phyloP scores from a whole-genome alignment of 2,797 vertebrate genomes.

The Sebastes matsubarae region DNA sequence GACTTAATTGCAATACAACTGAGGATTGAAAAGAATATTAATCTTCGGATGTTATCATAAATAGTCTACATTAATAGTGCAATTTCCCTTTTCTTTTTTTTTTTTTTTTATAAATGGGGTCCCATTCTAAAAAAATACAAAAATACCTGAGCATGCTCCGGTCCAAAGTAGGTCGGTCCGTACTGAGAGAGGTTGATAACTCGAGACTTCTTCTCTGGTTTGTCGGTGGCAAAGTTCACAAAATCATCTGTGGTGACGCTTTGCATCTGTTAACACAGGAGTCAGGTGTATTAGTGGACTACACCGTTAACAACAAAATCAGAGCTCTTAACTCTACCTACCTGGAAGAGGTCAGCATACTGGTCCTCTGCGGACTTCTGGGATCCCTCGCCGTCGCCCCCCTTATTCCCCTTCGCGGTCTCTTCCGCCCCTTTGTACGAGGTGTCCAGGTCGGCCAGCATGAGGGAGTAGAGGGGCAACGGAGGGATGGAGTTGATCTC shows the following conservation, averaged over 20 bases:
- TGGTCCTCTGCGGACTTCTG: conserved; percentile 89
- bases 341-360: conserved; percentile 94
- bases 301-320: background rate
- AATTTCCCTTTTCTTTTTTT: background rate
- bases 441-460: conserved; percentile 93
- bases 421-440: conserved; percentile 91
- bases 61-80: background rate
- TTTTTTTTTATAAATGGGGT: too few species aligned
- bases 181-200: conserved; percentile 98
- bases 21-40: background rate
- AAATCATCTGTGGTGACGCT: conserved; percentile 93
- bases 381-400: conserved; percentile 75
- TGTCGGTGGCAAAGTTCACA: conserved; percentile 93
- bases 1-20: background rate
- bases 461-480: conserved; percentile 90
- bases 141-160: conserved; percentile 90
- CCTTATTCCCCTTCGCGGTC: conserved; percentile 83
- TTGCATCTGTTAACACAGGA: conserved; percentile 72
- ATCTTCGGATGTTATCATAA: background rate
- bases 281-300: background rate
- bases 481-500: conserved; percentile 99
- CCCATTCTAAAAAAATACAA: background rate
- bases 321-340: conserved; percentile 2
- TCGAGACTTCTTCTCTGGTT: conserved; percentile 92
- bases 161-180: conserved; percentile 94